phyloP scores from a whole-genome alignment of 2,797 vertebrate species.

The Coreius guichenoti region DNA sequence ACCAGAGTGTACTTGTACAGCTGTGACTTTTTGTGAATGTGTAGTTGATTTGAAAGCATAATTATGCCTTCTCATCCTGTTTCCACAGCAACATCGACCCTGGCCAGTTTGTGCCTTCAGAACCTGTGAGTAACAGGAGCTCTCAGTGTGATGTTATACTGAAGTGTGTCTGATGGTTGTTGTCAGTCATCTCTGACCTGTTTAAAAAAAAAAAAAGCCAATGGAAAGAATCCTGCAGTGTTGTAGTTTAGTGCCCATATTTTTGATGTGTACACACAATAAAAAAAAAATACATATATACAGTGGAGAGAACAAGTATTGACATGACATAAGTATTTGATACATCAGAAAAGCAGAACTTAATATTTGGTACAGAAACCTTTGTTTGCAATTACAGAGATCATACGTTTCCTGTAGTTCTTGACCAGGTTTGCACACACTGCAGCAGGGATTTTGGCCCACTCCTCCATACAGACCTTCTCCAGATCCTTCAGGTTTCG shows the following conservation, averaged over 20 bases:
- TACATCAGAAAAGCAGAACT: too few species aligned
- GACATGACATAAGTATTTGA: too few species aligned
- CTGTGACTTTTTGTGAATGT: background rate
- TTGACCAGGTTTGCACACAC: too few species aligned
- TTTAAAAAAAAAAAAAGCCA: background rate
- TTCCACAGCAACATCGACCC: constrained; percentile 78
- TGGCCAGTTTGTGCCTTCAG: constrained; percentile 70
- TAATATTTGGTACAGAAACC: too few species aligned
- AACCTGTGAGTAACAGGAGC: constrained; percentile 75
- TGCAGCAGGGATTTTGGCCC: too few species aligned
- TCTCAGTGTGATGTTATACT: background rate
- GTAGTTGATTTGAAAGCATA: background rate
- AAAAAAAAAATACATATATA: too few species aligned
- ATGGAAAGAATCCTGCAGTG: background rate
- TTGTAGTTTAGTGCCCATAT: background rate
- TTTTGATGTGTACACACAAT: background rate
- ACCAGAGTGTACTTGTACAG: background rate
- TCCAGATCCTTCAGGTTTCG: too few species aligned
- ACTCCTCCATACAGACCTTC: too few species aligned
- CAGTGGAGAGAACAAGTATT: too few species aligned
- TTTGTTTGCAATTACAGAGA: too few species aligned
- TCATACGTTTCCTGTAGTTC: too few species aligned
- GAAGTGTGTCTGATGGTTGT: background rate
- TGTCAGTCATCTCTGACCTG: background rate
- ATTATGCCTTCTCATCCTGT: constrained; percentile 16